phyloP scores from a whole-genome alignment of 2,888 invertebrate species.

The Heliothis peltigera region DNA sequence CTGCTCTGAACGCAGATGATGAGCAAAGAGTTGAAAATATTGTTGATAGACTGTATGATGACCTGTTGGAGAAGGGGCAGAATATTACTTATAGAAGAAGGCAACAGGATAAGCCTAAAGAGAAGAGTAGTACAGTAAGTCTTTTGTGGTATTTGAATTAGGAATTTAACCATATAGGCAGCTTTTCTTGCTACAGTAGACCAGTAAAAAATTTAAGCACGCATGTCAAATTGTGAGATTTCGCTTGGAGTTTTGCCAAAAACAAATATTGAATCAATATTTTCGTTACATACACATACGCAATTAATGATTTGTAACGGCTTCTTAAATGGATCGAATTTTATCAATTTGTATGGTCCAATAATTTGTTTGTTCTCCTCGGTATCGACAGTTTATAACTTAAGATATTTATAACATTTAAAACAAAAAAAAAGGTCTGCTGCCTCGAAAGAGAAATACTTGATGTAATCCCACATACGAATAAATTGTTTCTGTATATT shows the following conservation, averaged over 20 bases:
- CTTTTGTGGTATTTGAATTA: no score
- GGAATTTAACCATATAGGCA: no score
- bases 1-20: constrained; percentile 65
- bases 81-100: constrained; percentile 70
- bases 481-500: no score
- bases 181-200: neutral
- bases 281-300: neutral
- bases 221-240: neutral
- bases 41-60: constrained; percentile 81
- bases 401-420: no score
- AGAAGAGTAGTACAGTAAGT: constrained; percentile 50
- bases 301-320: neutral
- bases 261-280: neutral
- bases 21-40: constrained; percentile 74
- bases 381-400: no score
- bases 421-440: no score
- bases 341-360: no score
- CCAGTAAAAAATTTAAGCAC: no score
- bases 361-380: no score
- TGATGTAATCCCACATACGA: no score
- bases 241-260: neutral
- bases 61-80: constrained; percentile 70
- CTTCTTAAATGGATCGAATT: no score
- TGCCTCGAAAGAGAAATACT: no score
- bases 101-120: constrained; percentile 34